These are phyloP conservation scores for Holothuria scabra DNA, from an alignment of 53 echinoderm and acorn worm species.

Conservation along the genomic window DNA sequence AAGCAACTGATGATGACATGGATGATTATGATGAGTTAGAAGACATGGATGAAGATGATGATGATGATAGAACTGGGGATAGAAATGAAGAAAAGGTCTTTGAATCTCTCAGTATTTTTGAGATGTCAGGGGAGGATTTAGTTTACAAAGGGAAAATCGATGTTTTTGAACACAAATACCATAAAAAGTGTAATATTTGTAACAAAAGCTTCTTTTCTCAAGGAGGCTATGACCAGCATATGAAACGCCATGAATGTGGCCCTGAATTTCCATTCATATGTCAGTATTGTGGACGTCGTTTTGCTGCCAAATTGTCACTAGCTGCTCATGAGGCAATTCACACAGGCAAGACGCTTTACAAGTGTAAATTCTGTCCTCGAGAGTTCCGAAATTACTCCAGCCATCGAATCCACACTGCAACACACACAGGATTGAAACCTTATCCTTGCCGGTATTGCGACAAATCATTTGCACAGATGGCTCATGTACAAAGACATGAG, in stretches of 20 bases:
- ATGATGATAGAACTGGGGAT: background rate
- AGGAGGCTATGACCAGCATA: conserved; percentile 34
- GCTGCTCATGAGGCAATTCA: conserved; percentile 40
- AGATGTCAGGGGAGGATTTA: conserved; percentile 1
- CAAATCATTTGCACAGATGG: conserved; percentile 41
- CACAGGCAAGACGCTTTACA: conserved; percentile 41
- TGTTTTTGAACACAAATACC: conserved; percentile 45
- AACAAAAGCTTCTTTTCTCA: conserved; percentile 37
- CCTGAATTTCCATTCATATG: conserved; percentile 30
- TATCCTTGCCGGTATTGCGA: conserved; percentile 17
- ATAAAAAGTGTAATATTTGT: conserved; percentile 38
- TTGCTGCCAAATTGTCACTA: conserved; percentile 28
- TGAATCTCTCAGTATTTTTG: conserved; percentile 47
- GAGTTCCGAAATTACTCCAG: conserved; percentile 51
- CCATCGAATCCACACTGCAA: conserved; percentile 41
- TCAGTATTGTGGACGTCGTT: conserved; percentile 32
- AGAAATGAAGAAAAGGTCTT: conserved; percentile 28
- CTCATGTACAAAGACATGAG: conserved; percentile 41
- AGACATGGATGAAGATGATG: background rate
- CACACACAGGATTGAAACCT: conserved; percentile 41
- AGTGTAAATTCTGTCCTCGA: conserved; percentile 28
- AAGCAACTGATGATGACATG: conserved; percentile 43
- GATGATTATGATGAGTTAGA: background rate
- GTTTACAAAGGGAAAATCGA: conserved; percentile 29
- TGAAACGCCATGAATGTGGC: conserved; percentile 43